Percentiles rank a stretch among this genome's conserved stretches.
Evolutionary conservation across 2,888 invertebrate species (phyloP).

Genomic region (Hemithea aestivaria): DNA sequence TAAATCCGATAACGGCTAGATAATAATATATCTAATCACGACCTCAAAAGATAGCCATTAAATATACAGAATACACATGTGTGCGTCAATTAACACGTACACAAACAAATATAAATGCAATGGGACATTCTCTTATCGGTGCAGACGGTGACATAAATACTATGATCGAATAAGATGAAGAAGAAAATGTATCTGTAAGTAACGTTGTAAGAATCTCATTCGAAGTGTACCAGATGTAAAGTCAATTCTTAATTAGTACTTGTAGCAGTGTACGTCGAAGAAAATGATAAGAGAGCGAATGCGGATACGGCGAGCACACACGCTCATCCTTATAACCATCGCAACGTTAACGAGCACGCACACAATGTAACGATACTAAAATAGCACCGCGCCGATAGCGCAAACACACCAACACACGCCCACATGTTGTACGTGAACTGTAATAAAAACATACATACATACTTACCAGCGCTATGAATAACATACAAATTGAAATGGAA

Average conservation of each 20-base stretch:
- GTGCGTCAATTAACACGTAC: too few species aligned
- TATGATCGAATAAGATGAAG: too few species aligned
- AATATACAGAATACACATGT: too few species aligned
- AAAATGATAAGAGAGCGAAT: constrained; percentile 67
- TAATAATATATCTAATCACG: constrained; percentile 10
- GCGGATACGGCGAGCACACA: constrained; percentile 63
- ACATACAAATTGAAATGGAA: constrained; percentile 67
- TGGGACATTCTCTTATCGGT: too few species aligned
- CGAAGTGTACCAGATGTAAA: too few species aligned
- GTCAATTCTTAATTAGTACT: constrained; percentile 35
- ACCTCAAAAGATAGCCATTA: constrained; percentile 9
- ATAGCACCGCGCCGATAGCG: constrained; percentile 72
- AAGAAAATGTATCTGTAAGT: too few species aligned
- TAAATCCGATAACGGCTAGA: constrained; percentile 9
- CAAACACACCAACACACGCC: constrained; percentile 76
- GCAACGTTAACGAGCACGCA: constrained; percentile 41
- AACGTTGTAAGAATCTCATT: too few species aligned
- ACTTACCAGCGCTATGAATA: constrained; percentile 62
- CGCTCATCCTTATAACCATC: constrained; percentile 27
- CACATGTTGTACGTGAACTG: constrained; percentile 71
- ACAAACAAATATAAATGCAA: too few species aligned
- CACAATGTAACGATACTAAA: constrained; percentile 47
- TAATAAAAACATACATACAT: constrained; percentile 73
- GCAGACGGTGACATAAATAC: too few species aligned
- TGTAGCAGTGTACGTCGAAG: constrained; percentile 53